Conservation (phyloP, 2,888 invertebrate genomes). For the Ormyrus pomaceus region DNA sequence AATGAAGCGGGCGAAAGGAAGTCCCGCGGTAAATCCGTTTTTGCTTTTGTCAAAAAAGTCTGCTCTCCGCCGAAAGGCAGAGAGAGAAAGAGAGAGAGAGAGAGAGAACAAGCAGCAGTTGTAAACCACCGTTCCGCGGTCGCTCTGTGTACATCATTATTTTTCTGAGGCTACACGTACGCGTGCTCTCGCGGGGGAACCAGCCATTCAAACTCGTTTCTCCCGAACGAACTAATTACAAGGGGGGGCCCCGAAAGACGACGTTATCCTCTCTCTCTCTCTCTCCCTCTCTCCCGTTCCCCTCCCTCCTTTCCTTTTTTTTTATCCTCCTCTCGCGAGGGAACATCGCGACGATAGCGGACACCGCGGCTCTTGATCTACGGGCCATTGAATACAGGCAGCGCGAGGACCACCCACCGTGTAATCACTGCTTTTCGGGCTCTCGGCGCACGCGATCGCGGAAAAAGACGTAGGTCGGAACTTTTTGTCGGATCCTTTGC, state of each 20-base stretch:
- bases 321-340: no score
- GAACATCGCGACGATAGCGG: conserved; percentile 19
- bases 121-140: conserved; percentile 18
- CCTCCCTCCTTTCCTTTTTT: neutral
- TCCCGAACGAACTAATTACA: conserved; percentile 49
- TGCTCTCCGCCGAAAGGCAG: neutral
- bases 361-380: conserved; percentile 24
- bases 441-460: no score
- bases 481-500: no score
- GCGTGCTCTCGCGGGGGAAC: neutral
- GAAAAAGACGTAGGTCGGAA: no score
- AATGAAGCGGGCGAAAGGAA: neutral
- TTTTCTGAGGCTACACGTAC: neutral
- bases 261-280: neutral
- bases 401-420: conserved; percentile 45
- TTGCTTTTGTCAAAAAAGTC: conserved; percentile 10
- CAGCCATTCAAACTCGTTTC: conserved; percentile 45
- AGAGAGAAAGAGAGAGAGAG: neutral
- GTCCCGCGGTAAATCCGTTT: neutral
- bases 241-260: conserved; percentile 10
- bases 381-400: conserved; percentile 25
- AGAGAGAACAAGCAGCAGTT: conserved; percentile 1
- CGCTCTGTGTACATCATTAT: conserved; percentile 39
- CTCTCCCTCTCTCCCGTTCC: neutral
- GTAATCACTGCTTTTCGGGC: neutral